phyloP scores from a whole-genome alignment of 1,140 invertebrate species.

The Dinoponera quadriceps region DNA sequence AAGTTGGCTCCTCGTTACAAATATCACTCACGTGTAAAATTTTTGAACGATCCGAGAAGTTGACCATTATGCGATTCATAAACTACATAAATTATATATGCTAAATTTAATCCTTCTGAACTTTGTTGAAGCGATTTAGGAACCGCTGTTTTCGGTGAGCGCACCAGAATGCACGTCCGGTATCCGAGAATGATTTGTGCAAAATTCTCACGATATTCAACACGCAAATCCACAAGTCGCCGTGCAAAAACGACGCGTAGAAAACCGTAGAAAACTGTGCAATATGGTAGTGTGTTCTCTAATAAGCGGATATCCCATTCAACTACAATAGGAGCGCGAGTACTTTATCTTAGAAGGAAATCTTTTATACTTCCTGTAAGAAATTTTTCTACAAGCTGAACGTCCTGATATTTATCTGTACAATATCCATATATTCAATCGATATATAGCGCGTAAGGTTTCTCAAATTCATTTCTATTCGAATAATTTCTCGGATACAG shows the following conservation, averaged over 20 bases:
- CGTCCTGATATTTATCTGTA: background rate
- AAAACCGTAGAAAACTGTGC: background rate
- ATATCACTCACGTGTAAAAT: background rate
- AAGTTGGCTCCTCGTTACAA: background rate
- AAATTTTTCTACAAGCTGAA: background rate
- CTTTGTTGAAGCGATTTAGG: background rate
- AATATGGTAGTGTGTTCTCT: background rate
- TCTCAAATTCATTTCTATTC: background rate
- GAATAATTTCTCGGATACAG: background rate
- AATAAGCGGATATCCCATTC: background rate
- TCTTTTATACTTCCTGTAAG: conserved; percentile 1
- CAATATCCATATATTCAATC: background rate
- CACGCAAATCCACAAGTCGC: too few species aligned
- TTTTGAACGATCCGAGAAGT: background rate
- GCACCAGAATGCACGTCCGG: background rate
- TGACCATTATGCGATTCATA: background rate
- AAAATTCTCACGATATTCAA: too few species aligned
- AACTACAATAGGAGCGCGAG: background rate
- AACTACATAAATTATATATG: background rate
- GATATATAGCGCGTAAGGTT: background rate
- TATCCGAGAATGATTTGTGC: background rate
- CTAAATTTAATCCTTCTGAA: background rate
- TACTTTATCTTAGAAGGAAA: background rate
- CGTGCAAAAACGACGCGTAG: too few species aligned
- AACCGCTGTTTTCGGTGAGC: background rate